Percentiles rank a stretch among this genome's conserved stretches.
These are phyloP conservation scores for Reinhardtius hippoglossoides DNA, from an alignment of 2,113 vertebrate genomes.

Conservation along the genomic window DNA sequence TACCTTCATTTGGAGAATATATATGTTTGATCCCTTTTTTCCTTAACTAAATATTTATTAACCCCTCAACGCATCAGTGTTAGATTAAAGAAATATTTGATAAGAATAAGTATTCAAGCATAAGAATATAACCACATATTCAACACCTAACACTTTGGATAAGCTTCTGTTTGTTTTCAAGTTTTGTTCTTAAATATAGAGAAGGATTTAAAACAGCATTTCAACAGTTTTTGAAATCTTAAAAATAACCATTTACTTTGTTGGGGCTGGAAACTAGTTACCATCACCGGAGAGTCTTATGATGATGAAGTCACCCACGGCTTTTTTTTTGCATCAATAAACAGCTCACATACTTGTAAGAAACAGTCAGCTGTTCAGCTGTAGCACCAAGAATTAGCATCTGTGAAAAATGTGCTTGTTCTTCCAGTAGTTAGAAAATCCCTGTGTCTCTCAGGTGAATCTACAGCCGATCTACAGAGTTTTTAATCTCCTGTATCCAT, in stretches of 20 bases:
- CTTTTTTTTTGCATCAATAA: not conserved
- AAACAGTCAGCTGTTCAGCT: not conserved
- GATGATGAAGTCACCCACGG: not conserved
- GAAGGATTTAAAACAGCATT: not conserved
- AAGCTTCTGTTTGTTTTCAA: not conserved
- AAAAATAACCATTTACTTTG: not conserved
- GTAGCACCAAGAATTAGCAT: not conserved
- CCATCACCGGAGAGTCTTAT: not conserved
- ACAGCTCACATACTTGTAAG: not conserved
- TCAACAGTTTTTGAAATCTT: not conserved
- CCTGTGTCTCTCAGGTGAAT: no score
- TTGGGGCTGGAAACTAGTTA: not conserved
- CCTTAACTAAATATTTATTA: not conserved
- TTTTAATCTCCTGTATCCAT: not conserved
- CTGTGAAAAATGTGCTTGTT: constrained; percentile 24
- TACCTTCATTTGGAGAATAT: not conserved
- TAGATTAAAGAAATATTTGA: not conserved
- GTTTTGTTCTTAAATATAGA: not conserved
- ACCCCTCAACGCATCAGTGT: not conserved
- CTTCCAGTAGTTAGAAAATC: constrained; percentile 11
- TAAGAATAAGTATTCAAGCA: not conserved
- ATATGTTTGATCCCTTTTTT: no score
- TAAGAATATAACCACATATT: not conserved
- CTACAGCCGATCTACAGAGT: no score
- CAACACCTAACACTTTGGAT: not conserved